These are phyloP conservation scores for Ceyx melanurus DNA, from an alignment of 2,113 vertebrate genomes.

Conservation along the genomic window DNA sequence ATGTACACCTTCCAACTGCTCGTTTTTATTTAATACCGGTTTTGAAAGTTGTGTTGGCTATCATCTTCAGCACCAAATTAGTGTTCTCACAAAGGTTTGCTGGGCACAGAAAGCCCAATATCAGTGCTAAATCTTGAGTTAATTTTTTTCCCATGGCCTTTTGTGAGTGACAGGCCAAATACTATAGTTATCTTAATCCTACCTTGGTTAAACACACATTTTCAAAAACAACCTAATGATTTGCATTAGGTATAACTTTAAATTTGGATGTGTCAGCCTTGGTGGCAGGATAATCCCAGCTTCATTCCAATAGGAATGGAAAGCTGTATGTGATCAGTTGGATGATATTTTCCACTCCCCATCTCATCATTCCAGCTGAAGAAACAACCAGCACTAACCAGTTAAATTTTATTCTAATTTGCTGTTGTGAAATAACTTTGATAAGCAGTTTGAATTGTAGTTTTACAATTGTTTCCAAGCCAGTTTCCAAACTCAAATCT, in stretches of 20 bases:
- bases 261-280: neutral
- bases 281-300: neutral
- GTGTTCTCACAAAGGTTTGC: neutral
- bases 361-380: neutral
- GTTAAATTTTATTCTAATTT: neutral
- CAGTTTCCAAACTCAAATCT: neutral
- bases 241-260: constrained; percentile 3
- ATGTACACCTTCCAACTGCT: neutral
- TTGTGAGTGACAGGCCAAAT: constrained; percentile 25
- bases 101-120: neutral
- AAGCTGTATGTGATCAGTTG: accelerated
- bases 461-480: neutral
- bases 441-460: neutral
- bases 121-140: constrained; percentile 19
- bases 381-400: neutral
- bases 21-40: neutral
- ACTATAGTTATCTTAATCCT: neutral
- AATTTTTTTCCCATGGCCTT: constrained; percentile 46
- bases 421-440: neutral
- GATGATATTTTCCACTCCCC: neutral
- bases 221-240: neutral
- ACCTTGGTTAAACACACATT: neutral
- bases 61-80: neutral
- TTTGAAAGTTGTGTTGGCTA: neutral
- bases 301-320: neutral